Base-by-base conservation (phyloP, 2,113 vertebrate genomes). In the Montifringilla adamsi region DNA sequence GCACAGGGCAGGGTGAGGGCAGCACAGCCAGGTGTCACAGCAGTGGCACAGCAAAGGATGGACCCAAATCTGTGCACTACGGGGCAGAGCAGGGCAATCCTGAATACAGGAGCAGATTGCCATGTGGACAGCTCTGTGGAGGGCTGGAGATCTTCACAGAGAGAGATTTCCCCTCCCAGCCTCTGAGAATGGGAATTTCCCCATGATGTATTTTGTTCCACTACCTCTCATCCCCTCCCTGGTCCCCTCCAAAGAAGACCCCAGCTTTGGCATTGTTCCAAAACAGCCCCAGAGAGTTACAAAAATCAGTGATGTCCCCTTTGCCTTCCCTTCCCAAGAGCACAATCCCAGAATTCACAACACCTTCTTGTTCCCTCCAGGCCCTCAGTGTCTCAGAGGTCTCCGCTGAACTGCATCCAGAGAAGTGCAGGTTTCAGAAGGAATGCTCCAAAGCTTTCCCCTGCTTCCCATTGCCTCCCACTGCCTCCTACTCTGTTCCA, bases 221-320 rank as follows among this genome's bases (percentile, higher is more conserved):
- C 30, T 55, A 24, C 35, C 3, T 55, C 23, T 85, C 3, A 2
- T 52, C 30, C 15, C 37, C 6, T 64, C 33, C 27, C 30, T 55
- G 7, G 13, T 69, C 7, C 7, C 15, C 11, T 47, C 26, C 18
- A 39, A 47, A 43, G 64, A 74, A 41, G 26, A 74, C 4, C 3
- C 2, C 0, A 2, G 27, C 35, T 67, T 59, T 1, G 1, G 23
- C 30, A 47, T 27, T 5, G 0, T 27, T 50, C 19, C 78, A 70
- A 27, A 28, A 11, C 1, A 4, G 6, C 10, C 11, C 5, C 1
- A 0, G 9, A 15, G 7, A 35, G 24, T 4, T 70, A 28, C 43
- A 37, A 50, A 10, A 6, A 15, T 24, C 30, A 64, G 9, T 30
- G 35, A 30, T 2, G 4, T 4, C 5, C 2, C 0, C 13, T 56